Evolutionary conservation across 2,797 vertebrate genomes (phyloP).

Genomic region (Sebastes steindachneri): DNA sequence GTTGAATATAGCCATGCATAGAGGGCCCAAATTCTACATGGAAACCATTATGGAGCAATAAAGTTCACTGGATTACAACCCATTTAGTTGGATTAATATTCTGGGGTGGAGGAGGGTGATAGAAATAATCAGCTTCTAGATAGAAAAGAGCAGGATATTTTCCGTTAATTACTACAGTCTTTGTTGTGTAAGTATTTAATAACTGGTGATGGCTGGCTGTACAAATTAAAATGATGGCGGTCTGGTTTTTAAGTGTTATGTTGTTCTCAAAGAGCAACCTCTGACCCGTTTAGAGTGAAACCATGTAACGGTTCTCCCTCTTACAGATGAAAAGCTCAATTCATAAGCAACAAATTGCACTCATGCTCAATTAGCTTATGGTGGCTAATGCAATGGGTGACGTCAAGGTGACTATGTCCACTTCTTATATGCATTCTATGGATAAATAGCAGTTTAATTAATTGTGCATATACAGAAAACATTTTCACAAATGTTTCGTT

Average conservation of each 20-base stretch:
- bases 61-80: neutral
- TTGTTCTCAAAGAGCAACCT: neutral
- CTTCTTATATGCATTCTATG: too few species aligned
- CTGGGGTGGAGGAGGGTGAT: neutral
- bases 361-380: neutral
- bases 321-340: neutral
- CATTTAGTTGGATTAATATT: slow-evolving; percentile 11
- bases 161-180: neutral
- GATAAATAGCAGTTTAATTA: too few species aligned
- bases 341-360: neutral
- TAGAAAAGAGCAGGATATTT: neutral
- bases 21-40: neutral
- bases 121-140: slow-evolving; percentile 9
- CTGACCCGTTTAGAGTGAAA: neutral
- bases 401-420: too few species aligned
- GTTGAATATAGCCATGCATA: neutral
- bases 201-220: neutral
- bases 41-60: neutral
- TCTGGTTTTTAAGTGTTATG: neutral
- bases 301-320: neutral
- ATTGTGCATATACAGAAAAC: too few species aligned
- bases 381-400: neutral
- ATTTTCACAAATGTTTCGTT: too few species aligned
- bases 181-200: neutral
- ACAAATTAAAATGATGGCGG: neutral